These are phyloP conservation scores for Ranitomeya variabilis DNA, from an alignment of 2,113 vertebrate genomes.

Conservation along the genomic window DNA sequence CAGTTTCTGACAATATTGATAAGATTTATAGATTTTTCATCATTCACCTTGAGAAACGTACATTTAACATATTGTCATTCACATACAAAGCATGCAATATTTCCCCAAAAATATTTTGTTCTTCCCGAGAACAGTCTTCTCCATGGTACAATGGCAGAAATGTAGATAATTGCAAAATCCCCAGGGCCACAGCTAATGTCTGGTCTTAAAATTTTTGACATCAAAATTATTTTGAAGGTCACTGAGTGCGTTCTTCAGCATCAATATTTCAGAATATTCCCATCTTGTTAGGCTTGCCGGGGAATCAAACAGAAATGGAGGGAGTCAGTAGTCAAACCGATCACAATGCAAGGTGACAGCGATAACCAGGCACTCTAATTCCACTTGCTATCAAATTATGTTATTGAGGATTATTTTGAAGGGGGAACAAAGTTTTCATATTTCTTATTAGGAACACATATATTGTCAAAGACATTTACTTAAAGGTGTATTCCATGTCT, in stretches of 20 bases:
- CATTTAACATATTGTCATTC: not conserved
- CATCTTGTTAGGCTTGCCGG: constrained; percentile 9
- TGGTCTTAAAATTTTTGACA: constrained; percentile 27
- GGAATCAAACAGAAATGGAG: not conserved
- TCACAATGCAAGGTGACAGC: constrained; percentile 11
- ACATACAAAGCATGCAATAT: not conserved
- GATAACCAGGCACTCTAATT: not conserved
- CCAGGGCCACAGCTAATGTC: constrained; percentile 10
- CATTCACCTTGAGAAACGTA: not conserved
- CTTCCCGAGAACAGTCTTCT: not conserved
- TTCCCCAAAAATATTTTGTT: not conserved
- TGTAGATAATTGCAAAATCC: constrained; percentile 29
- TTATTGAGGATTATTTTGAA: constrained; percentile 5
- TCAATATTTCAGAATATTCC: constrained; percentile 21
- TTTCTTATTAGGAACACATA: not conserved
- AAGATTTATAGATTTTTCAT: not conserved
- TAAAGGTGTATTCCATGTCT: not conserved
- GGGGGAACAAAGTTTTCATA: not conserved
- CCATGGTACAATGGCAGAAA: not conserved
- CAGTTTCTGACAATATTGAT: not conserved
- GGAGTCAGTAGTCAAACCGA: not conserved
- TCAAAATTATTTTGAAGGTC: constrained; percentile 35
- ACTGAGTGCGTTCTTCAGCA: not conserved
- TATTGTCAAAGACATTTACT: not conserved
- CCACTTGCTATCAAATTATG: constrained; percentile 14